These are phyloP conservation scores for Dolichopus griseipennis DNA, from an alignment of 2,888 invertebrate genomes.

Conservation along the genomic window DNA sequence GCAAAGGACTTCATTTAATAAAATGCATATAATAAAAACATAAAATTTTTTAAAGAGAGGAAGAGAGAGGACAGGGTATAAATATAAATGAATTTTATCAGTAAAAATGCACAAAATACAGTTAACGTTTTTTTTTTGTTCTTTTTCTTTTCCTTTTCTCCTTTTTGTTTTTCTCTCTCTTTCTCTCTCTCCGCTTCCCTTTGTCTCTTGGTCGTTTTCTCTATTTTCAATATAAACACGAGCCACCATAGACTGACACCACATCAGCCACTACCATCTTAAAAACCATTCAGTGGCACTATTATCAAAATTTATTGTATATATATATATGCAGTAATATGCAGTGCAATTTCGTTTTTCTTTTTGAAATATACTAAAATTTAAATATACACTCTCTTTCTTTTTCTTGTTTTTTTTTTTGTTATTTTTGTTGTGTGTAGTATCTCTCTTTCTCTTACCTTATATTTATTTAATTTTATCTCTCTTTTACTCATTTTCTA, in stretches of 20 bases:
- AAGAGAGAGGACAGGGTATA: too few species aligned
- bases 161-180: too few species aligned
- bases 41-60: too few species aligned
- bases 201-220: too few species aligned
- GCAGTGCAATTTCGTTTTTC: conserved; percentile 11
- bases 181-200: too few species aligned
- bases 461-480: neutral
- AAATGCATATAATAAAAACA: neutral
- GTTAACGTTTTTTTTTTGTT: conserved; percentile 19
- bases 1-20: conserved; percentile 13
- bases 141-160: conserved; percentile 7
- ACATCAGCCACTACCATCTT: neutral
- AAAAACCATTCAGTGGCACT: neutral
- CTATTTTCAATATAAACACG: conserved; percentile 7
- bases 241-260: conserved; percentile 7
- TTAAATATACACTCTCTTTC: conserved; percentile 10
- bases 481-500: neutral
- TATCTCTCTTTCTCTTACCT: neutral
- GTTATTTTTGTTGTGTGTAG: neutral
- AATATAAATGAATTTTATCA: neutral
- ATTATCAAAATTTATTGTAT: too few species aligned
- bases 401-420: neutral
- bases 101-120: conserved; percentile 18
- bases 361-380: too few species aligned
- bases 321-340: neutral